phyloP scores from a whole-genome alignment of 1,140 invertebrate genomes.

The Phenacoccus solenopsis region DNA sequence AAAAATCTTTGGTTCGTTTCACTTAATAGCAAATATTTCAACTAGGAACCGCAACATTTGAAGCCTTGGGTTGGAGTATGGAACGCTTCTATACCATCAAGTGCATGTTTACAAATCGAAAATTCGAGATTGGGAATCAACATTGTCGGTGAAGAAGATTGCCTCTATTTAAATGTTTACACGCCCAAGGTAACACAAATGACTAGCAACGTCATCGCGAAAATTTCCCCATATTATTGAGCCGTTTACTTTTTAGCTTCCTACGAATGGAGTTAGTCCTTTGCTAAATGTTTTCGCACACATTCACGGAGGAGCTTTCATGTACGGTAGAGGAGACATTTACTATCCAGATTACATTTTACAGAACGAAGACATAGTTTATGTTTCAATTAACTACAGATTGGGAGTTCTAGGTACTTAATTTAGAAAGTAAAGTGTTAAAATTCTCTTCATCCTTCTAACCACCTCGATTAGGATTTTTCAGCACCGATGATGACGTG shows the following conservation, averaged over 20 bases:
- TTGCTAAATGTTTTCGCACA: constrained; percentile 39
- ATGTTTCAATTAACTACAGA: constrained; percentile 39
- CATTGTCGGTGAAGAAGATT: constrained; percentile 27
- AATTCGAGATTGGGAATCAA: constrained; percentile 18
- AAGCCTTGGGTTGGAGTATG: constrained; percentile 25
- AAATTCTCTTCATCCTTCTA: too few species aligned
- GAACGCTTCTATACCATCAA: constrained; percentile 33
- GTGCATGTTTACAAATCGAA: constrained; percentile 34
- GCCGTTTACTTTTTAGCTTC: constrained; percentile 20
- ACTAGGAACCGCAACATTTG: constrained; percentile 24
- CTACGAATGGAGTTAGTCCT: background rate
- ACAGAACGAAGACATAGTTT: constrained; percentile 36
- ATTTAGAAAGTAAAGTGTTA: background rate
- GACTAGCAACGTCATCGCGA: background rate
- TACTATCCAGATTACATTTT: constrained; percentile 43
- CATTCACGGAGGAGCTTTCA: constrained; percentile 45
- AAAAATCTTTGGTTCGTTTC: too few species aligned
- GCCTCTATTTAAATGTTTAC: constrained; percentile 28
- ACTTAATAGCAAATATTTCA: too few species aligned
- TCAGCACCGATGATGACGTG: constrained; percentile 41
- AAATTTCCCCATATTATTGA: background rate
- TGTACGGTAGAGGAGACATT: constrained; percentile 38
- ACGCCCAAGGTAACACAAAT: constrained; percentile 28
- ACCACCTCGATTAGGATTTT: constrained; percentile 33
- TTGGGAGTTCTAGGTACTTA: constrained; percentile 30